Conservation (phyloP, 2,113 vertebrate species). For the Nettapus auritus region DNA sequence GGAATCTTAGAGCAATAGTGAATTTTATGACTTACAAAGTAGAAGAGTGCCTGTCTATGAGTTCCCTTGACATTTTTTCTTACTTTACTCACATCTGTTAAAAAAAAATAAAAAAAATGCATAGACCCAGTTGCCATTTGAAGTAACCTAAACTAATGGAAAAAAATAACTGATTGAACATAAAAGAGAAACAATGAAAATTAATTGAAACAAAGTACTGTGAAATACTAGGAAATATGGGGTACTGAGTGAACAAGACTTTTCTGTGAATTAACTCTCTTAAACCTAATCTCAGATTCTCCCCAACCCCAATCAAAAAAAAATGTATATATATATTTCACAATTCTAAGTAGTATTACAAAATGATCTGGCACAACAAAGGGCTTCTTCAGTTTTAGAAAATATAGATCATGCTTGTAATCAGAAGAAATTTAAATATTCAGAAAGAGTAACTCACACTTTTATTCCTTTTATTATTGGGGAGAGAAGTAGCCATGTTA, state of each 20-base stretch:
- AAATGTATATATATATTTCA: not conserved
- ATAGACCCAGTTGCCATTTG: not conserved
- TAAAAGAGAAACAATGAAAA: not conserved
- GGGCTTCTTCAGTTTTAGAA: not conserved
- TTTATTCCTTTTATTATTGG: not conserved
- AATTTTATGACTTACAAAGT: not conserved
- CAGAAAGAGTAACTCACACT: not conserved
- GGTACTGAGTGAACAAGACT: not conserved
- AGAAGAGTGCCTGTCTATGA: not conserved
- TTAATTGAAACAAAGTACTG: not conserved
- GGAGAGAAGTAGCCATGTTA: not conserved
- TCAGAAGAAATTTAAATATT: not conserved
- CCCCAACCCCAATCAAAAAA: not conserved
- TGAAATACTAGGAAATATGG: not conserved
- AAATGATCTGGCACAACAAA: not conserved
- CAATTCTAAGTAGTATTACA: not conserved
- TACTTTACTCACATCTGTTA: not conserved
- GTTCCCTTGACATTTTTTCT: not conserved
- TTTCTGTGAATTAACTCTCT: not conserved
- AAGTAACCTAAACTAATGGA: not conserved
- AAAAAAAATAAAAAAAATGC: not conserved
- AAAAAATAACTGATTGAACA: not conserved
- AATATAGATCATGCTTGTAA: not conserved
- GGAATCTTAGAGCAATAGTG: not conserved
- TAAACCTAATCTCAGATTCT: not conserved